A percentile compares a stretch with the other conserved stretches of the same genome.
Conservation (phyloP, 2,888 invertebrate genomes). For the Augiades crinisus region DNA sequence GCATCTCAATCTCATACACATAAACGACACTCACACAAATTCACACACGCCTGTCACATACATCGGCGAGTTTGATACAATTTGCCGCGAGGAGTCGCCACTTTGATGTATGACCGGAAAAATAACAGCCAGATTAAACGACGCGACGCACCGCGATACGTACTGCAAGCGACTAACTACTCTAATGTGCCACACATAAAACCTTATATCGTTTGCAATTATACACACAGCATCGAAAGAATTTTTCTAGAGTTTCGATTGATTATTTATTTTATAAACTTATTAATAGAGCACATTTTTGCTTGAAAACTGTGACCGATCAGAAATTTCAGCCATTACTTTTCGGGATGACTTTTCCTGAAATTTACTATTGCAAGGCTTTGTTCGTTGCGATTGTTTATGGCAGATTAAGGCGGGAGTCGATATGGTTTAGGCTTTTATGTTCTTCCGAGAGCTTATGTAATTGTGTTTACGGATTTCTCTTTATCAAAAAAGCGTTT, state of each 20-base stretch:
- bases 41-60: conserved; percentile 38
- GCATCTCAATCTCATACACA: not conserved
- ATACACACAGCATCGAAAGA: conserved; percentile 10
- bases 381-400: conserved; percentile 27
- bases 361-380: conserved; percentile 42
- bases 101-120: conserved; percentile 72
- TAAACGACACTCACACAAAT: conserved; percentile 8
- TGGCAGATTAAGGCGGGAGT: conserved; percentile 27
- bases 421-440: conserved; percentile 26
- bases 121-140: conserved; percentile 60
- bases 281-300: not conserved
- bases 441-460: conserved; percentile 26
- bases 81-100: conserved; percentile 57
- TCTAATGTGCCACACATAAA: conserved; percentile 11
- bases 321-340: conserved; percentile 59
- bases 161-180: conserved; percentile 12
- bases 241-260: not conserved
- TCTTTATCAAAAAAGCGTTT: not conserved
- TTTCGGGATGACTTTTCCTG: conserved; percentile 49
- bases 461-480: conserved; percentile 23
- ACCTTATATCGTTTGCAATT: conserved; percentile 16
- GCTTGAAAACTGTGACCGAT: conserved; percentile 34
- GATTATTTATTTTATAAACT: not conserved
- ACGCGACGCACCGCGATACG: conserved; percentile 11
- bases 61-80: conserved; percentile 68